phyloP scores from a whole-genome alignment of 2,888 invertebrate species.

The Hedya salicella region DNA sequence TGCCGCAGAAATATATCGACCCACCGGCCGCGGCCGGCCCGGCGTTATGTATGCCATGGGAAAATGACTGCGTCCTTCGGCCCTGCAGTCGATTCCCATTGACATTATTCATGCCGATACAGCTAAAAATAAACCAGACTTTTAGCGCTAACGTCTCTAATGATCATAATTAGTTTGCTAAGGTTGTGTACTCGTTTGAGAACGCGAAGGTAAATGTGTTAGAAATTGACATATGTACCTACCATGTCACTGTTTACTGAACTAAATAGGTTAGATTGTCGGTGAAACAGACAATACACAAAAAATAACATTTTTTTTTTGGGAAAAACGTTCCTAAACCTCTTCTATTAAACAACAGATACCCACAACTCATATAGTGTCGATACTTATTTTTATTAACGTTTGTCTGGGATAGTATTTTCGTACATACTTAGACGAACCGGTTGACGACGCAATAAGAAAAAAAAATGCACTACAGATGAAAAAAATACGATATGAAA shows the following conservation, averaged over 20 bases:
- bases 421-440: too few relatives aligned
- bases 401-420: too few relatives aligned
- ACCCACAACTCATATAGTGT: too few relatives aligned
- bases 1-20: conserved; percentile 82
- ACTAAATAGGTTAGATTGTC: too few relatives aligned
- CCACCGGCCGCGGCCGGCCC: conserved; percentile 66
- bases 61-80: conserved; percentile 65
- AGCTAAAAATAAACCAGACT: conserved; percentile 31
- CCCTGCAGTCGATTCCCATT: conserved; percentile 59
- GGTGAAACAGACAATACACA: too few relatives aligned
- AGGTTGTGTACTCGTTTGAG: conserved; percentile 34
- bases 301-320: too few relatives aligned
- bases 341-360: too few relatives aligned
- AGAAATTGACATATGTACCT: neutral
- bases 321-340: too few relatives aligned
- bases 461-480: too few relatives aligned
- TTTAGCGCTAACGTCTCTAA: conserved; percentile 24
- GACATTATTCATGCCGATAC: conserved; percentile 50
- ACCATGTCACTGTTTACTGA: neutral
- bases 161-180: conserved; percentile 36
- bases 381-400: too few relatives aligned
- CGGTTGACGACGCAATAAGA: too few relatives aligned
- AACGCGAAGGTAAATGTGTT: conserved; percentile 7
- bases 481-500: too few relatives aligned
- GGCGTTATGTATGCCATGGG: conserved; percentile 63